These are phyloP conservation scores for Ametastegia equiseti DNA, from an alignment of 2,888 invertebrate genomes.

Conservation along the genomic window DNA sequence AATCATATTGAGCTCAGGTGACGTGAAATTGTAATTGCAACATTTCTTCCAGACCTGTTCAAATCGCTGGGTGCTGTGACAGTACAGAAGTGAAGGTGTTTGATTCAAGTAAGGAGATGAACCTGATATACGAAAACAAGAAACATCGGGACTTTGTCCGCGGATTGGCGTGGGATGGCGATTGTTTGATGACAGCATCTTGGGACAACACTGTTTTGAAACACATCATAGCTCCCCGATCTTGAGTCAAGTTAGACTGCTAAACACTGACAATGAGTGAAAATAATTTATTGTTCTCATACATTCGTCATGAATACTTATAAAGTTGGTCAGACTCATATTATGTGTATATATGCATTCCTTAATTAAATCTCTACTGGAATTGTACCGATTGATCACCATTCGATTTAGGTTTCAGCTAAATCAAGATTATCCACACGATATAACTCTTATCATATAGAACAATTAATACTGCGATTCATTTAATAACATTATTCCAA, in stretches of 20 bases:
- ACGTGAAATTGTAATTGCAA: neutral
- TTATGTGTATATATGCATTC: neutral
- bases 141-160: constrained; percentile 78
- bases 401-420: too few relatives aligned
- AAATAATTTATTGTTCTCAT: neutral
- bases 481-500: too few relatives aligned
- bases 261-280: constrained; percentile 6
- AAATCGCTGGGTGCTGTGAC: constrained; percentile 77
- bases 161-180: constrained; percentile 78
- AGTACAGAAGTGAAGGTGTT: constrained; percentile 75
- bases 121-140: constrained; percentile 74
- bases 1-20: neutral
- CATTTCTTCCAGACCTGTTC: constrained; percentile 64
- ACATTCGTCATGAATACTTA: neutral
- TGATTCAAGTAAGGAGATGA: constrained; percentile 70
- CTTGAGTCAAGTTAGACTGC: constrained; percentile 51
- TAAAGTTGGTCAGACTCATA: neutral
- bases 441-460: too few relatives aligned
- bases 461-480: too few relatives aligned
- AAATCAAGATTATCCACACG: too few relatives aligned
- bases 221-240: constrained; percentile 64
- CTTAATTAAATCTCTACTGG: neutral
- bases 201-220: constrained; percentile 78
- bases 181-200: constrained; percentile 79
- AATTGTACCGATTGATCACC: neutral